These are phyloP conservation scores for Hyperoplus lanceolatus DNA, from an alignment of 2,797 vertebrate species.

Conservation along the genomic window DNA sequence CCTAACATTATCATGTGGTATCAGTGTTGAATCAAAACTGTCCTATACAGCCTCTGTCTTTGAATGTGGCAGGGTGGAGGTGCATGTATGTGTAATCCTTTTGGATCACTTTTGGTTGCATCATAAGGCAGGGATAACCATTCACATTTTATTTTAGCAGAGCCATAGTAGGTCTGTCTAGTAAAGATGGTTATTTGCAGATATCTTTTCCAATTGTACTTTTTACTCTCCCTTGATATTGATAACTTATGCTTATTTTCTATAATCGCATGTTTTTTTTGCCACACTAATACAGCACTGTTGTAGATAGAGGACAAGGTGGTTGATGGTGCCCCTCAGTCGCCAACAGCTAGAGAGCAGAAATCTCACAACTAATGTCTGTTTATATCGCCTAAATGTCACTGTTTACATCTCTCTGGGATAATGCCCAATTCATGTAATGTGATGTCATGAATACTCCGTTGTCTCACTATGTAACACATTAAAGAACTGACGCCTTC, in stretches of 20 bases:
- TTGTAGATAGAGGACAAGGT: slow-evolving; percentile 81
- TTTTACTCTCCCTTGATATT: slow-evolving; percentile 82
- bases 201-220: slow-evolving; percentile 82
- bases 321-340: slow-evolving; percentile 70
- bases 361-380: slow-evolving; percentile 81
- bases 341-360: slow-evolving; percentile 71
- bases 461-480: slow-evolving; percentile 77
- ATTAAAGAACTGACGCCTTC: slow-evolving; percentile 80
- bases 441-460: slow-evolving; percentile 78
- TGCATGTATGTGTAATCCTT: slow-evolving; percentile 83
- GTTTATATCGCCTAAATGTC: slow-evolving; percentile 81
- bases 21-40: slow-evolving; percentile 84
- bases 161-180: slow-evolving; percentile 84
- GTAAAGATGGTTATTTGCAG: slow-evolving; percentile 85
- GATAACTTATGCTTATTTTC: slow-evolving; percentile 84
- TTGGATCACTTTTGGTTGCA: slow-evolving; percentile 80
- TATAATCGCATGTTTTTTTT: slow-evolving; percentile 85
- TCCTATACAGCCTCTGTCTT: slow-evolving; percentile 84
- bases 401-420: slow-evolving; percentile 83
- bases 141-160: slow-evolving; percentile 83
- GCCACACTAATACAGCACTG: slow-evolving; percentile 85
- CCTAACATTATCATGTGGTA: slow-evolving; percentile 81
- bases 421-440: slow-evolving; percentile 77
- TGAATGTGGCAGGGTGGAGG: slow-evolving; percentile 84
- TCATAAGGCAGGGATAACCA: slow-evolving; percentile 81